phyloP scores from a whole-genome alignment of 2,888 invertebrate species.

The Eugnorisma glareosa region DNA sequence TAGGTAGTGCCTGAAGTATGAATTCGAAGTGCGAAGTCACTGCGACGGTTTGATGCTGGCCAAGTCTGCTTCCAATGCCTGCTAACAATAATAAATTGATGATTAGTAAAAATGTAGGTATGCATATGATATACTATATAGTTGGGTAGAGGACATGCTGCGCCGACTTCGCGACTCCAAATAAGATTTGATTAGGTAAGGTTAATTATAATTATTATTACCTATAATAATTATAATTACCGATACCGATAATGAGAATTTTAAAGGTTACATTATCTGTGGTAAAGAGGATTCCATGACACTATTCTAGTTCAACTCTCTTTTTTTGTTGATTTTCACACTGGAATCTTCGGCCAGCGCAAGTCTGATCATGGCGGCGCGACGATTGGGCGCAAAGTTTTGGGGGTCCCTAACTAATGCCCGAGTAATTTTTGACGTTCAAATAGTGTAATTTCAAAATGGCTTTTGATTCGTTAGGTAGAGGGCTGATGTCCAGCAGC shows the following conservation, averaged over 20 bases:
- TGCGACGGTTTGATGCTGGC: constrained; percentile 56
- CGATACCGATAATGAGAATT: too few species aligned
- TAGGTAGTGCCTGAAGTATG: constrained; percentile 23
- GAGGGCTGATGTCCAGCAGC: neutral
- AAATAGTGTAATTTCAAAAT: neutral
- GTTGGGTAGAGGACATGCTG: neutral
- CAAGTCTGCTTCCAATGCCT: constrained; percentile 71
- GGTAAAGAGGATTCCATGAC: neutral
- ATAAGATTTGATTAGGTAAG: neutral
- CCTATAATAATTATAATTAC: too few species aligned
- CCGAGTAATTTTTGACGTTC: neutral
- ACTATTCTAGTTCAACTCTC: neutral
- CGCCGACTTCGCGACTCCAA: neutral
- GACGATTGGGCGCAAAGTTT: neutral
- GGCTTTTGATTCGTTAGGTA: neutral
- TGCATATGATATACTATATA: too few species aligned
- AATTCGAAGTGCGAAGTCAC: constrained; percentile 32
- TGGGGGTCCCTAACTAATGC: neutral
- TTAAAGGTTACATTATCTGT: too few species aligned
- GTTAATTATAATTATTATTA: too few species aligned
- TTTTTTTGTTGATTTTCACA: neutral
- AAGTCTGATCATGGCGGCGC: neutral
- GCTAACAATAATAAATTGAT: constrained; percentile 53
- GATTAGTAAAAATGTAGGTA: constrained; percentile 24
- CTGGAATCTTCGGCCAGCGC: neutral